phyloP scores from a whole-genome alignment of 2,113 vertebrate species.

The Antidorcas marsupialis region DNA sequence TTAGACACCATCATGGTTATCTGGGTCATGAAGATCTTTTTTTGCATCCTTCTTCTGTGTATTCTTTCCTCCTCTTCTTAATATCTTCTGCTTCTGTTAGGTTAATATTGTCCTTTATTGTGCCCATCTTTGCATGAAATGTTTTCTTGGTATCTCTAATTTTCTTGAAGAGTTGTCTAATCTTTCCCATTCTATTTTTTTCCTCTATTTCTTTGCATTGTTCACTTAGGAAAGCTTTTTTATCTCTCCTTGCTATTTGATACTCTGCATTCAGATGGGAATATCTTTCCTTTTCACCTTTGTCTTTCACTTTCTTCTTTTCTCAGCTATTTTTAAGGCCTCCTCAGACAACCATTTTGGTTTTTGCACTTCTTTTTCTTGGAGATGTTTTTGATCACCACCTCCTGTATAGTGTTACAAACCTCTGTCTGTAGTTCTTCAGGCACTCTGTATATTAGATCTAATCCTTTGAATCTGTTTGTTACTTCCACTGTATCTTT shows the following conservation, averaged over 20 bases:
- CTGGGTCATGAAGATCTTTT: background rate
- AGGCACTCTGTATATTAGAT: background rate
- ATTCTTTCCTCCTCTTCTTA: background rate
- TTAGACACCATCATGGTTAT: background rate
- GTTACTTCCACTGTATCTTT: background rate
- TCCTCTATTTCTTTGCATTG: background rate
- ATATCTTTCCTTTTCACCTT: background rate
- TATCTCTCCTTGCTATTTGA: background rate
- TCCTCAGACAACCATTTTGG: background rate
- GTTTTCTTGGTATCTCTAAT: background rate
- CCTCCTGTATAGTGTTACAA: background rate
- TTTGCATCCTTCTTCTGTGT: background rate
- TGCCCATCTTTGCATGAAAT: background rate
- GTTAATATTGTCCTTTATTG: background rate
- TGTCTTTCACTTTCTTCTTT: background rate
- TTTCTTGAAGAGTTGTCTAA: background rate
- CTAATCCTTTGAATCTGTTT: background rate
- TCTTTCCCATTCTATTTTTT: background rate
- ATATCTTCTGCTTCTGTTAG: background rate
- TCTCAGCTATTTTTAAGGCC: background rate
- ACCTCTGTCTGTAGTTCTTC: background rate
- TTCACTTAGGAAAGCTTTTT: background rate
- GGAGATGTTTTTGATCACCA: background rate
- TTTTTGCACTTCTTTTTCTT: background rate
- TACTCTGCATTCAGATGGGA: background rate